Conservation (phyloP, 2,113 vertebrate genomes). For the Amazona vittata region DNA sequence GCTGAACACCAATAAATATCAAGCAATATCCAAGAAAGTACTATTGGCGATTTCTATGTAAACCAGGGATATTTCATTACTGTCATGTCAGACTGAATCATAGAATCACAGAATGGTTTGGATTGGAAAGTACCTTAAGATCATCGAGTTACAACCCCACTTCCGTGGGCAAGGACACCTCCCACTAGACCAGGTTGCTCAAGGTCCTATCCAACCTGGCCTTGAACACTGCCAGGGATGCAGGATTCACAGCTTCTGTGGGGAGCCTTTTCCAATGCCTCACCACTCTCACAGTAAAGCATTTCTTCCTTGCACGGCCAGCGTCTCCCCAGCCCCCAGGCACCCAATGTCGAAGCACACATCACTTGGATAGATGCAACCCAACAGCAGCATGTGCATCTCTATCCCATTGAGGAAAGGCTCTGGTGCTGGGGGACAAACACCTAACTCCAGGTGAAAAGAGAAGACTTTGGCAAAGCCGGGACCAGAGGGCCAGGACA, state of each 20-base stretch:
- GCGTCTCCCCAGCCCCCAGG: not conserved
- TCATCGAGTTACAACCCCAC: not conserved
- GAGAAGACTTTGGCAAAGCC: accelerated
- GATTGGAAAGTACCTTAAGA: not conserved
- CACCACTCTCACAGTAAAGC: not conserved
- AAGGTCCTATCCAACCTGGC: not conserved
- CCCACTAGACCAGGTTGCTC: not conserved
- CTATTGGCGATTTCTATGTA: accelerated
- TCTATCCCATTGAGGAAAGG: accelerated
- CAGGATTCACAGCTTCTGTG: not conserved
- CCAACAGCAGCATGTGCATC: accelerated
- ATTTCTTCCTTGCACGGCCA: not conserved
- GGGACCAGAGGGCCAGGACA: not conserved
- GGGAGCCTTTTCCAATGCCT: not conserved
- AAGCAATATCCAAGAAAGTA: not conserved
- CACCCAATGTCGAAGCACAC: accelerated
- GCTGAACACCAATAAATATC: not conserved
- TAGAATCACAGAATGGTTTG: not conserved
- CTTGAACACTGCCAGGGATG: not conserved
- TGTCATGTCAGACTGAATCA: not conserved
- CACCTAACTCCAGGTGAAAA: accelerated
- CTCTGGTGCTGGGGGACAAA: accelerated
- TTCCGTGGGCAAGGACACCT: not conserved
- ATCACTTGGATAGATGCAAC: accelerated
- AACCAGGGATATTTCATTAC: not conserved